These are phyloP conservation scores for Carassius carassius DNA, from an alignment of 2,113 vertebrate genomes.

Conservation along the genomic window DNA sequence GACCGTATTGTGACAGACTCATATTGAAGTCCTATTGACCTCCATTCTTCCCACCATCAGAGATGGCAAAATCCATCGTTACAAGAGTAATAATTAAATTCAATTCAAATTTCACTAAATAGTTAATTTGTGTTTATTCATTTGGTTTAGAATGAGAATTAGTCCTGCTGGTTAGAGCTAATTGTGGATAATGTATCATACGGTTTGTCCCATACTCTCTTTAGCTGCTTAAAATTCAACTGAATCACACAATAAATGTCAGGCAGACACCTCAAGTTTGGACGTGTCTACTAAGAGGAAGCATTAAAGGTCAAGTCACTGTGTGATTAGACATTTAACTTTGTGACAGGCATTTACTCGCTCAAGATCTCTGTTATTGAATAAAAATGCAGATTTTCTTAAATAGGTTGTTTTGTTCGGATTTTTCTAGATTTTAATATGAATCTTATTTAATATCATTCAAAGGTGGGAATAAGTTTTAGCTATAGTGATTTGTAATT, in stretches of 20 bases:
- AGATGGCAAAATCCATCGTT: neutral
- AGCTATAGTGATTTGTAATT: neutral
- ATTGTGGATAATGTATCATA: neutral
- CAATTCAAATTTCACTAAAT: neutral
- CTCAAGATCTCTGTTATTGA: neutral
- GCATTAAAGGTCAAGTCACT: constrained; percentile 31
- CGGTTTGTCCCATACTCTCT: neutral
- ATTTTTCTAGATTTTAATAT: neutral
- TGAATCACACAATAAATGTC: neutral
- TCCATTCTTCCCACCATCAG: neutral
- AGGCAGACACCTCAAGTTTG: neutral
- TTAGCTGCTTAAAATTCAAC: neutral
- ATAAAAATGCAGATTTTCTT: neutral
- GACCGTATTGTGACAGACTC: constrained; percentile 2
- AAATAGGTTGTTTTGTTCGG: neutral
- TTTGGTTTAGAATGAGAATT: neutral
- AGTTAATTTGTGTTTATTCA: neutral
- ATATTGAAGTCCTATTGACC: constrained; percentile 30
- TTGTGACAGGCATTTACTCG: constrained; percentile 7
- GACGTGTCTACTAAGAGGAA: neutral
- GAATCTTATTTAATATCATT: neutral
- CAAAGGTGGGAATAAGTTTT: neutral
- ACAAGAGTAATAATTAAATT: neutral
- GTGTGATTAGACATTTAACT: neutral
- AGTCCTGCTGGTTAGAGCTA: neutral